Evolutionary conservation across 2,797 vertebrate genomes (phyloP), one percentile per base, ranked within the genome.

Genomic region (Darevskia nairensis): DNA sequence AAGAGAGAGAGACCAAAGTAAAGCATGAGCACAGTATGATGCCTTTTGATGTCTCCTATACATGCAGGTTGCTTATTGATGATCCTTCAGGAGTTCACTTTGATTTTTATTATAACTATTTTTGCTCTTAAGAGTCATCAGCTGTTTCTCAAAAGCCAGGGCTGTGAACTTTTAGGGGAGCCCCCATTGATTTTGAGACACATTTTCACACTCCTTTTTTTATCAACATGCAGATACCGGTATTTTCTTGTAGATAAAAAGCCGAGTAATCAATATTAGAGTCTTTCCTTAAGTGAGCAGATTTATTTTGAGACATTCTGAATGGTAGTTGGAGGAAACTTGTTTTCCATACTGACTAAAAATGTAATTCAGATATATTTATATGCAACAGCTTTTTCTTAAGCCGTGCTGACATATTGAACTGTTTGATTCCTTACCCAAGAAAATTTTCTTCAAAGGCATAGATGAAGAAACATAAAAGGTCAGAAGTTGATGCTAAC

Each of bases 361-460:
- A 29, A 0, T 11, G 15, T 78, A 68, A 82, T 6, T 55, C 0
- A 64, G n/a, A 25, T 3, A 68, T 86, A 85, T 77, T 66, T 68
- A 25, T 44, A 61, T 80, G 17, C 4, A 25, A 1, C 8, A 21
- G 13, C 2, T 59, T 90, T 89, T 83, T 88, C 88, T 69, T 27
- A 87, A 88, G 72, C 3, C 86, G 0, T 88, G 23, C 86, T 90
- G 23, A 3, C 15, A 0, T 81, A 92, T 88, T 88, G 69, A 75
- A 23, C 0, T 81, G 82, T 93, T 90, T 95, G 94, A 44, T 39
- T 80, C 87, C 92, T 94, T 39, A 88, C 21, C 19, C 86, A 89
- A 92, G 92, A 80, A 15, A 55, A 86, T 87, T 89, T 72, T 86
- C 92, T n/a, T 79, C 81, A 93, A 93, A 92, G 72, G 15, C 85